phyloP scores from a whole-genome alignment of 37 sponge, comb jelly and placozoan genomes.

The Ianthella basta region DNA sequence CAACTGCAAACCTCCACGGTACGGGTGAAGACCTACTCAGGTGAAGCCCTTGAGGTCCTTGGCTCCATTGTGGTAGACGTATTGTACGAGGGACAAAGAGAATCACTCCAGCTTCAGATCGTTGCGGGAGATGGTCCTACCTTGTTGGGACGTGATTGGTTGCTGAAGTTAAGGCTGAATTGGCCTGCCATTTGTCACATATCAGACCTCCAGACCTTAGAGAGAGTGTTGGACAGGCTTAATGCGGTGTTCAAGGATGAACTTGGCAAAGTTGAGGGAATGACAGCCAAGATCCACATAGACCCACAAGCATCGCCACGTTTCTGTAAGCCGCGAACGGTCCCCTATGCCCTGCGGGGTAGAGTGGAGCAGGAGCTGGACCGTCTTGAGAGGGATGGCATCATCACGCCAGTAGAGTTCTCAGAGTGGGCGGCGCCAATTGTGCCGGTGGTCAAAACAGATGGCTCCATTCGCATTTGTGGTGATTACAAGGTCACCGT shows the following conservation, averaged over 20 bases:
- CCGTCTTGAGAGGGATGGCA: not conserved
- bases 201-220: too few species aligned
- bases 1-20: too few species aligned
- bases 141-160: too few species aligned
- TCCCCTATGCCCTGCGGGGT: slow-evolving; percentile 7
- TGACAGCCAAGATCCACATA: slow-evolving; percentile 13
- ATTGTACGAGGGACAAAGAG: too few species aligned
- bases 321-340: slow-evolving; percentile 11
- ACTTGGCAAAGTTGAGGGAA: not conserved
- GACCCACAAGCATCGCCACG: slow-evolving; percentile 1
- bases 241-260: not conserved
- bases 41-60: too few species aligned
- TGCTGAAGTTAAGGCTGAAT: too few species aligned
- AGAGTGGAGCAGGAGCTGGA: not conserved
- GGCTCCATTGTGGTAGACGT: too few species aligned
- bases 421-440: slow-evolving; percentile 10
- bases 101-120: too few species aligned
- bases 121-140: too few species aligned
- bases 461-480: not conserved
- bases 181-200: too few species aligned
- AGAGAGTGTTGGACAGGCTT: too few species aligned
- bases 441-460: not conserved
- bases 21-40: too few species aligned
- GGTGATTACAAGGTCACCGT: slow-evolving; percentile 12
- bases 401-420: not conserved